Conservation (phyloP, 2,113 vertebrate species). For the Vimba vimba region DNA sequence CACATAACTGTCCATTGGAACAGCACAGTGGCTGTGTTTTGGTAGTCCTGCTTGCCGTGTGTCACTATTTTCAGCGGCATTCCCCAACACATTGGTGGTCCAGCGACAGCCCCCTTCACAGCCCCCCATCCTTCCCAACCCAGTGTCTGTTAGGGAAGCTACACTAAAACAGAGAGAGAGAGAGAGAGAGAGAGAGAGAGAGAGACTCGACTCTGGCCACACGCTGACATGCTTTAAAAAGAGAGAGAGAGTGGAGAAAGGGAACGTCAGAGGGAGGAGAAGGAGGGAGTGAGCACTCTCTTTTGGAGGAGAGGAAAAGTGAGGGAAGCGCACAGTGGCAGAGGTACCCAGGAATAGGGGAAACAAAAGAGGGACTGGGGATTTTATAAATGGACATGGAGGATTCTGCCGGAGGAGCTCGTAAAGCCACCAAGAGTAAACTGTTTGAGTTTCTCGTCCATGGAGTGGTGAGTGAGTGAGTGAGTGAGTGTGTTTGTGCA, state of each 20-base stretch:
- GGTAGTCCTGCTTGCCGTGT: neutral
- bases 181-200: constrained; percentile 78
- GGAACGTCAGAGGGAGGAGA: constrained; percentile 64
- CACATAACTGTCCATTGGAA: neutral
- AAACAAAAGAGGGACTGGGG: constrained; percentile 70
- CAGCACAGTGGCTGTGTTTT: neutral
- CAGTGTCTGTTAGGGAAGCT: constrained; percentile 74
- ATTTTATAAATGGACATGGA: constrained; percentile 84
- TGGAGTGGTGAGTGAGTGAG: constrained; percentile 95
- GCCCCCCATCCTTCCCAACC: constrained; percentile 79
- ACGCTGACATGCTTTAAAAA: constrained; percentile 54
- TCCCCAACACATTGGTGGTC: constrained; percentile 84
- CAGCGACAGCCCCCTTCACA: constrained; percentile 88
- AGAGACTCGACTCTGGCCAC: constrained; percentile 72
- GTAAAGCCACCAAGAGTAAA: constrained; percentile 99
- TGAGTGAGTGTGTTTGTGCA: constrained; percentile 21
- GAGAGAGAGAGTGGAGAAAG: constrained; percentile 46
- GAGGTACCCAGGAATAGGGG: constrained; percentile 68
- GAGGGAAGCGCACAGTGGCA: constrained; percentile 68
- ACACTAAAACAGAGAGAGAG: constrained; percentile 78
- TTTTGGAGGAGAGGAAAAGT: constrained; percentile 52
- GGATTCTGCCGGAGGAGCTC: constrained; percentile 95
- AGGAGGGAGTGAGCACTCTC: constrained; percentile 51
- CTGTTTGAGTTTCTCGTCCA: constrained; percentile 99
- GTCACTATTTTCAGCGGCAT: constrained; percentile 79